These are phyloP conservation scores for Meiosimyza platycephala DNA, from an alignment of 2,888 invertebrate genomes.

Conservation along the genomic window DNA sequence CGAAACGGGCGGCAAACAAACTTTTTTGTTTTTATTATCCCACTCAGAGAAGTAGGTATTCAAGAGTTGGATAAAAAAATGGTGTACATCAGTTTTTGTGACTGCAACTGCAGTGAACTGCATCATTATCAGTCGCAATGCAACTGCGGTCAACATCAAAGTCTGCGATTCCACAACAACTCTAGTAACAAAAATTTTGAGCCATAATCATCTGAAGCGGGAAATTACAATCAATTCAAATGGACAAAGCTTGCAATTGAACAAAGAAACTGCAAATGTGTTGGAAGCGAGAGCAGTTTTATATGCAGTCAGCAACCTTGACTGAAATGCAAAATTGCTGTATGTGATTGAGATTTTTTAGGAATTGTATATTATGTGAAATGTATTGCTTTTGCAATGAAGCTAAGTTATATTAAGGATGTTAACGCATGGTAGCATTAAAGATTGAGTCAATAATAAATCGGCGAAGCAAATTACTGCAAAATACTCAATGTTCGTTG, in stretches of 20 bases:
- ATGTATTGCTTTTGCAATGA: no score
- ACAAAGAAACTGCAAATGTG: slow-evolving; percentile 9
- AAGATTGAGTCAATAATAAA: no score
- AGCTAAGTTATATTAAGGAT: no score
- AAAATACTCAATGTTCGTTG: no score
- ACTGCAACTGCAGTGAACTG: slow-evolving; percentile 21
- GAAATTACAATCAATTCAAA: slow-evolving; percentile 34
- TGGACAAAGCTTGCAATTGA: slow-evolving; percentile 8
- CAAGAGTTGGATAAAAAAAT: slow-evolving; percentile 22
- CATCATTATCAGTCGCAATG: neutral
- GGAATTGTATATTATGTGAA: no score
- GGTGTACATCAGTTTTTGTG: slow-evolving; percentile 31
- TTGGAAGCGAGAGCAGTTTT: no score
- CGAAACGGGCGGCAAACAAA: slow-evolving; percentile 50
- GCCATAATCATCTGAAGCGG: slow-evolving; percentile 20
- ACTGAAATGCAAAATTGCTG: no score
- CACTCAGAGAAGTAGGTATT: neutral
- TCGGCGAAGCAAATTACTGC: no score
- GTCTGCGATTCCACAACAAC: slow-evolving; percentile 13
- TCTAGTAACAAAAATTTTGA: slow-evolving; percentile 19
- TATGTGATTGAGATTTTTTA: no score
- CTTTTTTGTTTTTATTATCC: slow-evolving; percentile 4
- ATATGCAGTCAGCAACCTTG: no score
- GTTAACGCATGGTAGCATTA: no score
- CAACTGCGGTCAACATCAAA: slow-evolving; percentile 25